These are phyloP conservation scores for Psix sp. DNA, from an alignment of 1,140 invertebrate genomes.

Conservation along the genomic window DNA sequence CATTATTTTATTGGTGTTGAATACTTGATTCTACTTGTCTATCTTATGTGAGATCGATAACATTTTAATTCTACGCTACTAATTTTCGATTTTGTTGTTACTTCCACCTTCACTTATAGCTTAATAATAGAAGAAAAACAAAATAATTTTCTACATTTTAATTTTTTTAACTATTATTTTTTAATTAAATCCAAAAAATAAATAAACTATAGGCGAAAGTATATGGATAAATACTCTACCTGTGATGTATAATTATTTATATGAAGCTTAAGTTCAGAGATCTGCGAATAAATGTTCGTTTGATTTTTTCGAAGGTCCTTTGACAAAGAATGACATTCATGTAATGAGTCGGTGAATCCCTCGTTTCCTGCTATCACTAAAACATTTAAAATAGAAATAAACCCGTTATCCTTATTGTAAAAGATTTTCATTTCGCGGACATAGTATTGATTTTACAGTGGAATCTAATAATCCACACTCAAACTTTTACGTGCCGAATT, in stretches of 20 bases:
- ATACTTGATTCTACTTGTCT: not conserved
- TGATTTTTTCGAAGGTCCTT: constrained; percentile 81
- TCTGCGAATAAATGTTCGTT: constrained; percentile 77
- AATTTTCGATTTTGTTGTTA: constrained; percentile 7
- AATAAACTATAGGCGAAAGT: no score
- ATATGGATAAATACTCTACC: constrained; percentile 67
- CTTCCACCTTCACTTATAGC: no score
- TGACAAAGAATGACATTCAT: constrained; percentile 81
- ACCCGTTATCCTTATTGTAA: constrained; percentile 1
- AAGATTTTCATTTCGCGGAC: no score
- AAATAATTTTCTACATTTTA: no score
- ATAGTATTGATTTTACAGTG: no score
- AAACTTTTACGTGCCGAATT: constrained; percentile 13
- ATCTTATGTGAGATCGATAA: constrained; percentile 10
- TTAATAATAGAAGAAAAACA: no score
- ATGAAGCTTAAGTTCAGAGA: constrained; percentile 74
- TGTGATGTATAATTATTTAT: constrained; percentile 76
- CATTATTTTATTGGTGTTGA: no score
- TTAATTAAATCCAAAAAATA: not conserved
- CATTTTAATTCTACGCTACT: constrained; percentile 17
- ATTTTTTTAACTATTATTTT: no score
- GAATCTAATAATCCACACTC: constrained; percentile 24
- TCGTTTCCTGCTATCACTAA: constrained; percentile 82
- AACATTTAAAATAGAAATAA: constrained; percentile 59
- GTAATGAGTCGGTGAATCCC: constrained; percentile 80